Percentiles rank a stretch among this genome's conserved stretches.
Evolutionary conservation across 2,113 vertebrate genomes (phyloP).

Genomic region (Xiphophorus maculatus): DNA sequence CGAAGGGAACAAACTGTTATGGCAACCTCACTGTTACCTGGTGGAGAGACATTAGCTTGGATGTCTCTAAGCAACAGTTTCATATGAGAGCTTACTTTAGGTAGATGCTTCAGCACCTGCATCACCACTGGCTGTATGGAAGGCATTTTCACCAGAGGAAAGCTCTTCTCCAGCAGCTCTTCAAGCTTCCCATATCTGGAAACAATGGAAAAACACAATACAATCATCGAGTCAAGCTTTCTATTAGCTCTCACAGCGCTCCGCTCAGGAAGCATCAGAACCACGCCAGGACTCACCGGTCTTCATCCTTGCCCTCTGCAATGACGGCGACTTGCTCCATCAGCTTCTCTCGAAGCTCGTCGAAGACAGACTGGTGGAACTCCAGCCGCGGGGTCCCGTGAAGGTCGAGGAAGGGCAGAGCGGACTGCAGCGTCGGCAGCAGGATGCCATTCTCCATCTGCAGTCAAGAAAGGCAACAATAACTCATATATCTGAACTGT

Average conservation of each 20-base stretch:
- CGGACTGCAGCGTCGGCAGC: constrained; percentile 95
- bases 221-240: neutral
- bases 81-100: constrained; percentile 81
- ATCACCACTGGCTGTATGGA: constrained; percentile 98
- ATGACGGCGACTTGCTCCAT: constrained; percentile 93
- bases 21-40: neutral
- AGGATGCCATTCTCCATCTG: constrained; percentile 97
- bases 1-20: no score
- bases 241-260: neutral
- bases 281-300: constrained; percentile 78
- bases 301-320: constrained; percentile 91
- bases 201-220: neutral
- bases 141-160: constrained; percentile 94
- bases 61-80: no score
- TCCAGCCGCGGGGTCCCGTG: constrained; percentile 94
- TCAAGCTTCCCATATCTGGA: constrained; percentile 92
- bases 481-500: neutral
- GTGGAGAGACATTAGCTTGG: neutral
- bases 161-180: constrained; percentile 96
- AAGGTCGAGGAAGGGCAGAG: constrained; percentile 94
- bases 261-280: neutral
- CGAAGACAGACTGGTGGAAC: constrained; percentile 98
- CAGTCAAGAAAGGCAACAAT: neutral
- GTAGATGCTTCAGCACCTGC: constrained; percentile 97
- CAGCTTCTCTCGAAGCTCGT: constrained; percentile 95